Percentiles rank a stretch among this genome's conserved stretches.
These are phyloP conservation scores for Trichopria drosophilae DNA, from an alignment of 2,888 invertebrate genomes.

Conservation along the genomic window DNA sequence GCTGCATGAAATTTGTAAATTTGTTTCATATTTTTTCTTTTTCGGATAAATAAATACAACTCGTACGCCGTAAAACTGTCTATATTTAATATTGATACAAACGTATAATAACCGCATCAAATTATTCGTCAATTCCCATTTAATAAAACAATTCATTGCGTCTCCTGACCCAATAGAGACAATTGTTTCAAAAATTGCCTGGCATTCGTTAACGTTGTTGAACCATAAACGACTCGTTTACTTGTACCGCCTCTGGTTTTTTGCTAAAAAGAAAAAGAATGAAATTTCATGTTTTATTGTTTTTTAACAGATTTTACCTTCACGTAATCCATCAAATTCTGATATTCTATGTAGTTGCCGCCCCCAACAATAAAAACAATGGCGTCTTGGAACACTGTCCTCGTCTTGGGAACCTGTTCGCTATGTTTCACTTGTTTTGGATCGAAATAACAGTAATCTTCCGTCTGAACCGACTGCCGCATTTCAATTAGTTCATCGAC, in stretches of 20 bases:
- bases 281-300: constrained; percentile 2
- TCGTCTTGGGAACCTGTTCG: constrained; percentile 67
- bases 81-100: too few species aligned
- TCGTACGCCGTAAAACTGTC: constrained; percentile 12
- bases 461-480: constrained; percentile 74
- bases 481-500: constrained; percentile 89
- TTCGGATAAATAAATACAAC: constrained; percentile 23
- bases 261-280: constrained; percentile 63
- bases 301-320: constrained; percentile 63
- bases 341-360: constrained; percentile 99
- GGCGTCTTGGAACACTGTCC: constrained; percentile 78
- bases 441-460: constrained; percentile 92
- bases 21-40: too few species aligned
- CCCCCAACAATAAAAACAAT: constrained; percentile 91
- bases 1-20: too few species aligned
- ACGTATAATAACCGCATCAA: too few species aligned
- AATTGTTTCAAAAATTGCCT: constrained; percentile 92
- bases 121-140: constrained; percentile 23
- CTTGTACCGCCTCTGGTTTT: constrained; percentile 70
- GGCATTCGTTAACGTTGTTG: constrained; percentile 91
- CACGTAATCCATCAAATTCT: constrained; percentile 93
- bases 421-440: constrained; percentile 86
- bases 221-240: constrained; percentile 90
- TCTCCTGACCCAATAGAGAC: constrained; percentile 76
- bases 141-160: constrained; percentile 55